These are phyloP conservation scores for Bettongia penicillata DNA, from an alignment of 2,113 vertebrate genomes.

Conservation along the genomic window DNA sequence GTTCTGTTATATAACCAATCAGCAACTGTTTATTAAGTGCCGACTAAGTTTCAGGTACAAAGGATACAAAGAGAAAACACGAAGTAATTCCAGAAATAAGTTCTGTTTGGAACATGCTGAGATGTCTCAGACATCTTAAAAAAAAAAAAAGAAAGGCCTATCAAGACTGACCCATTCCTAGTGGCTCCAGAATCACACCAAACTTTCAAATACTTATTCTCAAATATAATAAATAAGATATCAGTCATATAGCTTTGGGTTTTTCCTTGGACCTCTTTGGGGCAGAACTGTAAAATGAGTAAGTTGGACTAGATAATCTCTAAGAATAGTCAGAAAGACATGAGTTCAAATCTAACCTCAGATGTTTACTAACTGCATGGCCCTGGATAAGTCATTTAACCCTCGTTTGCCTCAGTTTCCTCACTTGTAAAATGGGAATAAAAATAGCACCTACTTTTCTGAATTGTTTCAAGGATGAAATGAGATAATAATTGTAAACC, in stretches of 20 bases:
- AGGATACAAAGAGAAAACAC: not conserved
- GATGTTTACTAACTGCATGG: too few relatives aligned
- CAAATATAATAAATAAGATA: not conserved
- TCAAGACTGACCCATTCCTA: not conserved
- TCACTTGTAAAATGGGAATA: too few relatives aligned
- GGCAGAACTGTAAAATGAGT: too few relatives aligned
- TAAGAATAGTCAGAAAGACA: too few relatives aligned
- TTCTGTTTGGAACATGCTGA: not conserved
- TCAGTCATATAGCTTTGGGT: not conserved
- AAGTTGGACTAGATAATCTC: too few relatives aligned
- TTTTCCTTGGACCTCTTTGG: not conserved
- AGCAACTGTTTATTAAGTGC: not conserved
- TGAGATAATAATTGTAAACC: too few relatives aligned
- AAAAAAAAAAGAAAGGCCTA: not conserved
- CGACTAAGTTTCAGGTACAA: not conserved
- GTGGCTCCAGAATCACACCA: not conserved
- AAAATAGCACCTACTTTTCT: too few relatives aligned
- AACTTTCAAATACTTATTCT: not conserved
- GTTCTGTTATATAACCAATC: not conserved
- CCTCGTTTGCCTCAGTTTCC: too few relatives aligned
- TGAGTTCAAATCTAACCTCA: too few relatives aligned
- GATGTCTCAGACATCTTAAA: not conserved
- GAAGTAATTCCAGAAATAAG: not conserved
- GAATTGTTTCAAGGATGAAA: too few relatives aligned
- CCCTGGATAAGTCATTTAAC: too few relatives aligned